Conservation (phyloP, 2,797 vertebrate species). For the Falco biarmicus region DNA sequence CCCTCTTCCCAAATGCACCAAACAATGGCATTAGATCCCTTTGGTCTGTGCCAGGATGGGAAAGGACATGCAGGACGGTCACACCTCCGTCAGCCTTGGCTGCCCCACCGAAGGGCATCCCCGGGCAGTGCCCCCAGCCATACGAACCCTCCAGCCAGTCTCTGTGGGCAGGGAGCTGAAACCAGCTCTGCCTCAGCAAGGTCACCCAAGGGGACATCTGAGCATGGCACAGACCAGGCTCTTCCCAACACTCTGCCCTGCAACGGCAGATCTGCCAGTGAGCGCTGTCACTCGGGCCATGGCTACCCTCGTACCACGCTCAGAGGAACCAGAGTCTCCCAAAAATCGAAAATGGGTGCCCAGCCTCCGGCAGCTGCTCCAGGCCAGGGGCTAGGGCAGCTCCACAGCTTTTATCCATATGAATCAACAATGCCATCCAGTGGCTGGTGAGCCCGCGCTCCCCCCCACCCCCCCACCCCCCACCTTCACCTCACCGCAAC, state of each 20-base stretch:
- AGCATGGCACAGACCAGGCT: not conserved
- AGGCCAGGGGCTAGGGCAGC: not conserved
- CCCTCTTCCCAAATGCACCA: not conserved
- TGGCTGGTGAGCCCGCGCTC: not conserved
- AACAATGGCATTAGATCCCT: not conserved
- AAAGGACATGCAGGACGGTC: not conserved
- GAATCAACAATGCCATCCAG: conserved; percentile 1
- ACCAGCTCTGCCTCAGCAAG: accelerated
- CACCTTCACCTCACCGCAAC: accelerated
- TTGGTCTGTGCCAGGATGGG: not conserved
- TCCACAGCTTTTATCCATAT: not conserved
- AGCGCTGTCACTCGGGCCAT: accelerated
- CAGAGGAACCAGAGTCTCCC: not conserved
- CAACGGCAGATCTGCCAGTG: not conserved
- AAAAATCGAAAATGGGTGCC: accelerated
- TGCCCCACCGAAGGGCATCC: not conserved
- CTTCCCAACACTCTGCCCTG: not conserved
- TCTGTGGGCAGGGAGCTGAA: not conserved
- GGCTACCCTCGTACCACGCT: accelerated
- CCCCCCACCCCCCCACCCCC: not conserved
- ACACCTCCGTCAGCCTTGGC: not conserved
- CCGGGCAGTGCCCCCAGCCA: accelerated
- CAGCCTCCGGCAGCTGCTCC: not conserved
- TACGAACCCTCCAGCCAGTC: not conserved
- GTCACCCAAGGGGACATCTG: not conserved